Evolutionary conservation across 2,113 vertebrate genomes (phyloP), one percentile per base, ranked within the genome.

Genomic region (Lynx canadensis): DNA sequence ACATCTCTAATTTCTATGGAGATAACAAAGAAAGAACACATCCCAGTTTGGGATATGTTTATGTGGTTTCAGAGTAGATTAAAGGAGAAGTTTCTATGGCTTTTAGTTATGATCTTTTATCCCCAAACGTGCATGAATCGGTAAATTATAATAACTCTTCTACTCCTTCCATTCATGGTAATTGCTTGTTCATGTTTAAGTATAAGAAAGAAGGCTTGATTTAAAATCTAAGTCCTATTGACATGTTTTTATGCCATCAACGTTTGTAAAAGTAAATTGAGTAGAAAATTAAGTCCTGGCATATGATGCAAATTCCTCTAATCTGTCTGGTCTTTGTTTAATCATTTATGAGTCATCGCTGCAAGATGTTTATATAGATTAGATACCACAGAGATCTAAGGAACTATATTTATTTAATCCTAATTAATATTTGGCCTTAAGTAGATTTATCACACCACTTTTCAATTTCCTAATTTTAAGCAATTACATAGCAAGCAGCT

Each of bases 321-420:
- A 95, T 86, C n/a, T 89, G 89, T 91, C 79, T 96, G 94, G 82
- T 74, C 88, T 96, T 69, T 76, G 52, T 97, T 97, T 97, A 97
- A 97, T 97, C 65, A 96, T 95, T 98, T 90, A 91, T 96, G 94
- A 97, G 82, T 97, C 89, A 86, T 95, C 69, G 57, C 85, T 90
- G 50, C 74, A 97, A 94, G 86, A 96, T 27, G 1, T 89, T 97
- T 95, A 65, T 93, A 97, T 97, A 94, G 96, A 96, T 92, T 97
- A 95, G 95, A 81, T 86, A 95, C 96, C 76, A 80, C 97, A 97
- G 97, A 97, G 98, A 98, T 98, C 98, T 97, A 97, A 97, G 93
- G 88, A 79, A 8, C 92, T 95, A 66, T 69, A 80, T 96, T 94
- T 89, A 96, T 93, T 97, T 89, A 80, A 98, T 84, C 66, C 96